A percentile compares a stretch with the other conserved stretches of the same genome.
phyloP scores from a whole-genome alignment of 1,140 invertebrate species.

The Campoletis sonorensis region DNA sequence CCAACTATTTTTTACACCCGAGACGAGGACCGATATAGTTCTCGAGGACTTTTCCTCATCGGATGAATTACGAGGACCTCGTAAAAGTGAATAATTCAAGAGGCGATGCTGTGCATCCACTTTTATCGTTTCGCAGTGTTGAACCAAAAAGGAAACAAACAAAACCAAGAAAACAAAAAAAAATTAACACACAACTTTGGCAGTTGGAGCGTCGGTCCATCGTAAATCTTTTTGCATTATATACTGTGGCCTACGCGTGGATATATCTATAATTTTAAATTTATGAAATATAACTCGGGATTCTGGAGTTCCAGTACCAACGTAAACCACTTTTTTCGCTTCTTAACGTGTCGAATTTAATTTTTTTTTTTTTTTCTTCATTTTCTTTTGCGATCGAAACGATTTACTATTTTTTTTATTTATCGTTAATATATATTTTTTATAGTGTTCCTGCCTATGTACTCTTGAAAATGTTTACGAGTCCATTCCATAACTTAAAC shows the following conservation, averaged over 20 bases:
- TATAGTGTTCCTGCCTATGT: too few relatives aligned
- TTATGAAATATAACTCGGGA: too few relatives aligned
- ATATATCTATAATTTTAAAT: too few relatives aligned
- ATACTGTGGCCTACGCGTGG: not conserved
- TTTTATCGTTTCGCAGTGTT: slow-evolving; percentile 20
- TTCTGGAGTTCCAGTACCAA: too few relatives aligned
- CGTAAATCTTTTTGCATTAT: not conserved
- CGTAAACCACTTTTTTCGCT: too few relatives aligned
- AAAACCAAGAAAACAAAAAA: not conserved
- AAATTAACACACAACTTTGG: not conserved
- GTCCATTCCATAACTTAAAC: too few relatives aligned
- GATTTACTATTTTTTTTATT: too few relatives aligned
- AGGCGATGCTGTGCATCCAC: not conserved
- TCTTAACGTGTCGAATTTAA: too few relatives aligned
- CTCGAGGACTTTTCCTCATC: slow-evolving; percentile 1
- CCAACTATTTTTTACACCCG: not conserved
- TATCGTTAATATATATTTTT: too few relatives aligned
- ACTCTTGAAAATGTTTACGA: too few relatives aligned
- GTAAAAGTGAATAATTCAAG: slow-evolving; percentile 12
- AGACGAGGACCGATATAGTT: not conserved
- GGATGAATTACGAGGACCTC: slow-evolving; percentile 11
- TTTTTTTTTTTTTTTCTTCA: too few relatives aligned
- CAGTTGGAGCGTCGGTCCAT: not conserved
- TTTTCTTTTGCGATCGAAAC: too few relatives aligned
- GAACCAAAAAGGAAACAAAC: slow-evolving; percentile 6